A percentile compares a stretch with the other conserved stretches of the same genome.
Conservation (phyloP, 2,113 vertebrate species). For the Myrmophylax atrothorax region DNA sequence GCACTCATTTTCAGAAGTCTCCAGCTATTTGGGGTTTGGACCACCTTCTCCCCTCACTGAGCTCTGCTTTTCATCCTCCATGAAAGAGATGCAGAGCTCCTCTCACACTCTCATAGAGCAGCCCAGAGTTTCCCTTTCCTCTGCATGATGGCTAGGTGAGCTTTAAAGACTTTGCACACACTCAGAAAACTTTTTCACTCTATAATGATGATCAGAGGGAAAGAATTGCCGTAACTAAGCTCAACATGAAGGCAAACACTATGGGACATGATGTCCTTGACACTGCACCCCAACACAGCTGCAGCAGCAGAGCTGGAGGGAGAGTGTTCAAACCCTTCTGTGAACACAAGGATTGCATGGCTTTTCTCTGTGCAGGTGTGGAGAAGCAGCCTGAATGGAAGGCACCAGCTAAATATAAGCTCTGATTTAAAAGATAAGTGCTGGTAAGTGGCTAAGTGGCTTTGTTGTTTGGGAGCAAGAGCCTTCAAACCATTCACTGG, state of each 20-base stretch:
- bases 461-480: background rate
- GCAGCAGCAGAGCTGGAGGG: background rate
- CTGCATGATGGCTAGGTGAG: background rate
- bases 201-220: accelerated
- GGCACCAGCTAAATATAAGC: background rate
- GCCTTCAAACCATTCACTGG: background rate
- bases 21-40: background rate
- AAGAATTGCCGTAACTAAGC: background rate
- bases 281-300: background rate
- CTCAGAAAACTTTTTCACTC: background rate
- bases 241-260: background rate
- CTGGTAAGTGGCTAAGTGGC: background rate
- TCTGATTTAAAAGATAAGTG: background rate
- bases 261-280: background rate
- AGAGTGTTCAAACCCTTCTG: background rate
- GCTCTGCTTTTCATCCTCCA: background rate
- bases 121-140: background rate
- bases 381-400: background rate
- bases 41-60: background rate
- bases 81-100: background rate
- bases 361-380: background rate
- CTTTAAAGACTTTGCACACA: background rate
- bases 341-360: background rate
- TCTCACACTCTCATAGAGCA: background rate
- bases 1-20: background rate